Evolutionary conservation across 2,888 invertebrate genomes (phyloP), one percentile per base, ranked within the genome.

Genomic region (Argynnis bischoffii): DNA sequence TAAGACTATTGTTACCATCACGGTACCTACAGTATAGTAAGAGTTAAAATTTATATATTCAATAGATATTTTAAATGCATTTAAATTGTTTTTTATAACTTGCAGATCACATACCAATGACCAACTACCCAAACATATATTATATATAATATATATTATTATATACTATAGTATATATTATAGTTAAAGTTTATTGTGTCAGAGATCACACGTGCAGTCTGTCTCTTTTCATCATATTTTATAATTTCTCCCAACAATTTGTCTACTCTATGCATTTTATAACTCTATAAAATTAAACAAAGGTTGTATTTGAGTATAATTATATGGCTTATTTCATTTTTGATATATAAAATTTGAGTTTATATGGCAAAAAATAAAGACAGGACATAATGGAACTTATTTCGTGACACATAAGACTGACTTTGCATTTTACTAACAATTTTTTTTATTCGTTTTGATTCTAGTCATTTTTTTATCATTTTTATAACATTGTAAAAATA

Each of bases 401-500:
- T 67, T 70, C 57, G 51, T 68, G 53, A 70, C 65, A 63, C 59
- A 67, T 71, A 69, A 71, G 71, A 71, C 71, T 71, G 71, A 71
- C 69, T 66, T 61, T 70, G 65, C 66, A 64, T 68, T 66, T 70
- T 41, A 41, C 8, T 57, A 56, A 53, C 41, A 59, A 41, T 53
- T 68, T 71, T 56, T 51, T 53, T 54, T 46, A 0, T 26, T 55
- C 21, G 1, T 41, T 57, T 63, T 18, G 46, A 50, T 68, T 76
- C 78, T 81, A 80, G 80, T 81, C 81, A 75, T 51, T 61, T 35
- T 51, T 6, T 59, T 59, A 31, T 48, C 18, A 35, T 61, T 55
- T 55, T 66, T 66, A 65, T 51, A 46, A 65, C 41, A 60, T 15
- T 50, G 8, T 47, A 60, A 61, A 16, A 54, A 41, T 41, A 41